These are phyloP conservation scores for Oryzias dopingdopingensis DNA, from an alignment of 2,797 vertebrate genomes.

Conservation along the genomic window DNA sequence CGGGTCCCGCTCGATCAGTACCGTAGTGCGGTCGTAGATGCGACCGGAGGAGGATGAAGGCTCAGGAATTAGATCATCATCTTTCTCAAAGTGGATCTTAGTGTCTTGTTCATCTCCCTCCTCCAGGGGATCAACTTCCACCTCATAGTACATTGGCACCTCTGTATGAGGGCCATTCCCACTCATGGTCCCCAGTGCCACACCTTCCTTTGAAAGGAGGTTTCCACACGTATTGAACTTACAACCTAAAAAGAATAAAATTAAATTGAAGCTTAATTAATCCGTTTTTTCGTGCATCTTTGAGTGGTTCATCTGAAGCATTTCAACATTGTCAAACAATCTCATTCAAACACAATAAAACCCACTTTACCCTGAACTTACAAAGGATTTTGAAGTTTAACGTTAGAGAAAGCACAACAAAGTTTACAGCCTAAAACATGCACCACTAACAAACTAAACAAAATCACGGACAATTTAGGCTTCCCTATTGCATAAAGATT, in stretches of 20 bases:
- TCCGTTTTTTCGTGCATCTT: no score
- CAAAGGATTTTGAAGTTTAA: not conserved
- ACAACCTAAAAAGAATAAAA: constrained; percentile 35
- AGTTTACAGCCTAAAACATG: no score
- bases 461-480: no score
- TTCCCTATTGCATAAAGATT: no score
- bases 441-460: not conserved
- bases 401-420: not conserved
- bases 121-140: constrained; percentile 77
- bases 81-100: constrained; percentile 85
- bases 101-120: constrained; percentile 79
- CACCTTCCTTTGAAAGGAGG: constrained; percentile 69
- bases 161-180: constrained; percentile 89
- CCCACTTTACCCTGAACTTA: not conserved
- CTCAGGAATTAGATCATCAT: constrained; percentile 79
- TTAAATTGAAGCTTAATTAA: not conserved
- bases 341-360: no score
- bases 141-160: constrained; percentile 84
- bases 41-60: constrained; percentile 85
- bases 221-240: constrained; percentile 32
- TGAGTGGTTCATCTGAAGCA: no score
- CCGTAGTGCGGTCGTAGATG: constrained; percentile 95
- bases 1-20: constrained; percentile 96
- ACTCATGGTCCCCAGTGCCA: constrained; percentile 85
- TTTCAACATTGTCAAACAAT: no score